Evolutionary conservation across 2,113 vertebrate genomes (phyloP).

Genomic region (Dissostichus mawsoni): DNA sequence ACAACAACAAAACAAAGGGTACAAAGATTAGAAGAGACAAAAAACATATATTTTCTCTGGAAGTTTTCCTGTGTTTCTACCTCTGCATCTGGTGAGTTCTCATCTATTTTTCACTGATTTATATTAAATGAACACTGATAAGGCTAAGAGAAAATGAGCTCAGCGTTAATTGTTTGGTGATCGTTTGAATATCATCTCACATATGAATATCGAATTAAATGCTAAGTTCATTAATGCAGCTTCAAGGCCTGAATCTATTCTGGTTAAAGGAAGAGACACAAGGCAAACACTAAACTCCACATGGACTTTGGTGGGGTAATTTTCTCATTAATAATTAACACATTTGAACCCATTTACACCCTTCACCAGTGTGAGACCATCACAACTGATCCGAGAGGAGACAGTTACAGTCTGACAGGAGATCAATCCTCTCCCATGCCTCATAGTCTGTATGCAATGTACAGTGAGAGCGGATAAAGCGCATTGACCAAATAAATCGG

Average conservation of each 20-base stretch:
- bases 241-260: conserved; percentile 29
- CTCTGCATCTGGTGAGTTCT: background rate
- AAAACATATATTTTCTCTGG: background rate
- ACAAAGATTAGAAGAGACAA: conserved; percentile 12
- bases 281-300: conserved; percentile 68
- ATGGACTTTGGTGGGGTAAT: conserved; percentile 61
- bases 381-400: conserved; percentile 46
- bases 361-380: conserved; percentile 54
- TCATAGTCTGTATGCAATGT: conserved; percentile 13
- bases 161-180: conserved; percentile 11
- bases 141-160: background rate
- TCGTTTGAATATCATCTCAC: background rate
- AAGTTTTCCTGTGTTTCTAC: conserved; percentile 7
- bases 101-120: background rate
- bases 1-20: conserved; percentile 20
- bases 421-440: conserved; percentile 49
- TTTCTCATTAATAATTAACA: conserved; percentile 75
- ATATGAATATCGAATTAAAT: background rate
- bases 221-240: background rate
- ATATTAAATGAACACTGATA: background rate
- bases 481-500: conserved; percentile 40
- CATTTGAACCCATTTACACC: conserved; percentile 68
- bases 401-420: conserved; percentile 41
- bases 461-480: conserved; percentile 51
- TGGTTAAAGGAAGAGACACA: conserved; percentile 30